Evolutionary conservation across 2,888 invertebrate genomes (phyloP), one percentile per base, ranked within the genome.

Genomic region (Drosophila borborema): DNA sequence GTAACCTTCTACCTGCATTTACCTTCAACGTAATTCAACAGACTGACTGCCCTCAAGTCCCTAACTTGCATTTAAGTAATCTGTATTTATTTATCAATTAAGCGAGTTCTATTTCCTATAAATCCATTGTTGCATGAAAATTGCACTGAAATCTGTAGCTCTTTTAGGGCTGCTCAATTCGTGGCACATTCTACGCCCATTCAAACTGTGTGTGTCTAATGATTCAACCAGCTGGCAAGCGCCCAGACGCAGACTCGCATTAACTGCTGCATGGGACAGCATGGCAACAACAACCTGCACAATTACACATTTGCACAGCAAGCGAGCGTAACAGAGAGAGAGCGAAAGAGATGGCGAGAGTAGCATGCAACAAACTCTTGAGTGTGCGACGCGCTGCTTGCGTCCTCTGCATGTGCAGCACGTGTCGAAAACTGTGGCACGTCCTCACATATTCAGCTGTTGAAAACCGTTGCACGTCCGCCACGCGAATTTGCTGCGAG

Each of bases 391-490:
- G 49, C 34, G 49, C 20, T 71, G 72, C 55, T 70, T 72, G 46
- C 63, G 55, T 31, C 54, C 56, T 64, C 60, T 81, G 81, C 80
- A 86, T 91, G 84, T 90, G 90, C 81, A 90, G 81, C 74, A 83
- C 45, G 53, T 70, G 80, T 89, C 55, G 76, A 80, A 88, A 90
- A 83, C 69, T 28, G 67, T 53, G 55, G 83, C 88, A 90, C 81
- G 60, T 23, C 88, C 88, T 88, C 87, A 14, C 31, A 23, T 46
- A 73, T 51, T n/a, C 58, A 58, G 51, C 31, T 81, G 90, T 89
- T 66, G 87, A 91, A 92, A 91, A 87, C 85, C 61, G 64, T 64
- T 82, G 87, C 91, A 91, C 83, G 63, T 28, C 91, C 91, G 80
- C 92, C 91, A 91, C 90, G 83, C 88, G 92, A 65, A 53, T 59